Percentiles rank a stretch among this genome's conserved stretches.
These are phyloP conservation scores for Drosophila picticornis DNA, from an alignment of 2,888 invertebrate genomes.

Conservation along the genomic window DNA sequence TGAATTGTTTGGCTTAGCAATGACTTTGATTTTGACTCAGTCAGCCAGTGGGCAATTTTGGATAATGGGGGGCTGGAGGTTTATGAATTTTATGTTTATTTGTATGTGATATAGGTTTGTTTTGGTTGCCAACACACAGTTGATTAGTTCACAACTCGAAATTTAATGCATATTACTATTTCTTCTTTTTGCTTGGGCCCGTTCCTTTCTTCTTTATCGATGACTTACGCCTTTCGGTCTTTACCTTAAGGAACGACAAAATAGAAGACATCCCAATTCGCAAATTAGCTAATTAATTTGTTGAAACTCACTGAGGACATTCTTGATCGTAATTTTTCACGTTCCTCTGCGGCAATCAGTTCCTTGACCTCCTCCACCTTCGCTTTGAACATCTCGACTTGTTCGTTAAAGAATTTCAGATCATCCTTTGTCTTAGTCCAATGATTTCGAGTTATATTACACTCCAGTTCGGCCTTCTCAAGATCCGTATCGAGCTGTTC, in stretches of 20 bases:
- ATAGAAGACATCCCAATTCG: neutral
- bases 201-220: neutral
- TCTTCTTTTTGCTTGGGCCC: neutral
- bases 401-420: constrained; percentile 20
- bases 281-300: neutral
- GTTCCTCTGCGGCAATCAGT: constrained; percentile 16
- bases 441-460: constrained; percentile 11
- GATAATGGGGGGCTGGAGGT: constrained; percentile 23
- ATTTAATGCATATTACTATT: constrained; percentile 14
- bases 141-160: constrained; percentile 14
- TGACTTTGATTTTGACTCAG: constrained; percentile 47
- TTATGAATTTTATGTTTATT: constrained; percentile 29
- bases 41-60: constrained; percentile 14
- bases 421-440: constrained; percentile 48
- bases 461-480: constrained; percentile 45
- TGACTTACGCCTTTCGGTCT: neutral
- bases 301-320: neutral
- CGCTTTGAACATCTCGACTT: constrained; percentile 40
- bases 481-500: constrained; percentile 41
- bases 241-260: neutral
- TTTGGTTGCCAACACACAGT: constrained; percentile 65
- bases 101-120: constrained; percentile 47
- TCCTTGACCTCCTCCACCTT: constrained; percentile 30
- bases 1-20: constrained; percentile 33
- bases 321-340: neutral